Percentiles rank a stretch among this genome's conserved stretches.
phyloP scores from a whole-genome alignment of 2,888 invertebrate genomes.

The Allolobophora icterica region DNA sequence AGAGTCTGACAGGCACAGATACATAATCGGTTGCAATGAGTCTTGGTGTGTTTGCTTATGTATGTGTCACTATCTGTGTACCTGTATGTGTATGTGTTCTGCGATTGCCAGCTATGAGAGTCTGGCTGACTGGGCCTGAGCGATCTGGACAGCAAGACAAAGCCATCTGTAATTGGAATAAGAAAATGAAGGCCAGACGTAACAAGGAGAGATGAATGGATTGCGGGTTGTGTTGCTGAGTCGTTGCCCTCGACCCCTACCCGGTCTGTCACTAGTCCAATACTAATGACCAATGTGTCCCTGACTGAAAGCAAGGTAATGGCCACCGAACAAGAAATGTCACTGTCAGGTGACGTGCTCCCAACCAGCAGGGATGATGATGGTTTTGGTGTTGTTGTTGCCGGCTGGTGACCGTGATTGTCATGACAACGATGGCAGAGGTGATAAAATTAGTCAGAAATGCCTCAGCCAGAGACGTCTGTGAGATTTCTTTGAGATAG shows the following conservation, averaged over 20 bases:
- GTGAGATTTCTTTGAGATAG: not conserved
- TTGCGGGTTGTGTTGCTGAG: not conserved
- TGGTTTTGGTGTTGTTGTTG: no score
- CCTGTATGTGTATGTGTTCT: no score
- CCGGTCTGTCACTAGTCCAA: not conserved
- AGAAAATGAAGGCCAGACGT: not conserved
- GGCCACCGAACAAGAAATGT: not conserved
- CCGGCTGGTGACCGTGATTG: no score
- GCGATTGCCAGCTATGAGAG: no score
- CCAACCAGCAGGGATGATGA: not conserved
- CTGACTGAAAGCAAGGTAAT: not conserved
- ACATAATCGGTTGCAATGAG: not conserved
- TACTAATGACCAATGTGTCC: not conserved
- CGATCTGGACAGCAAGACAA: conserved; percentile 2
- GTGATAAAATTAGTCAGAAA: not conserved
- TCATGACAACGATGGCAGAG: not conserved
- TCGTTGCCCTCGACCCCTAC: not conserved
- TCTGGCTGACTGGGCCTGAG: not conserved
- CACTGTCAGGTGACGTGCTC: not conserved
- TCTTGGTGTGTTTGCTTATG: no score
- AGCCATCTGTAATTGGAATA: conserved; percentile 17
- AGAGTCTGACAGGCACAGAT: not conserved
- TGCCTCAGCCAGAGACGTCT: not conserved
- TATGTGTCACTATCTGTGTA: no score
- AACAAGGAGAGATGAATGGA: conserved; percentile 1